Conservation (phyloP, 2,113 vertebrate genomes). For the Electrona antarctica region DNA sequence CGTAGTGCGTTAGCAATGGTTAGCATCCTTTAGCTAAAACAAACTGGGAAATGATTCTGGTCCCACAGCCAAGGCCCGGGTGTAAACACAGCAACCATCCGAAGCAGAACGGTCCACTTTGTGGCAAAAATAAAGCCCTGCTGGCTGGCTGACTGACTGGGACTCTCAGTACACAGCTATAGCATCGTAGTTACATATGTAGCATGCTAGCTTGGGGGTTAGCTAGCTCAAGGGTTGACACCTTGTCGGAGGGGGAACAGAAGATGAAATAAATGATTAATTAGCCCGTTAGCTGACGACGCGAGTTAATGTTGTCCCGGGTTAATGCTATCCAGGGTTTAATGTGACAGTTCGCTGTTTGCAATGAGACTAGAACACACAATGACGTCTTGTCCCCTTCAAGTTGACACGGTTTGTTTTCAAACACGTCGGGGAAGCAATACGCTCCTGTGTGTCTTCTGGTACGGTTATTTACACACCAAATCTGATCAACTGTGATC, state of each 20-base stretch:
- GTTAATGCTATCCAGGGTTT: background rate
- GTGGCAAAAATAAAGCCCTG: conserved; percentile 34
- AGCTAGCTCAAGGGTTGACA: conserved; percentile 45
- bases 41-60: conserved; percentile 37
- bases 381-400: conserved; percentile 49
- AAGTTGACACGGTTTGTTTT: conserved; percentile 72
- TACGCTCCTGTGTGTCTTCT: too few relatives aligned
- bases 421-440: conserved; percentile 33
- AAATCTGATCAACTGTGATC: too few relatives aligned
- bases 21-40: conserved; percentile 66
- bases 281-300: background rate
- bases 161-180: too few relatives aligned
- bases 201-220: conserved; percentile 58
- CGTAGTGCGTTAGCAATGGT: conserved; percentile 75
- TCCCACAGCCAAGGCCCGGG: background rate
- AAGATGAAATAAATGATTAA: conserved; percentile 8
- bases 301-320: background rate
- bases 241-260: conserved; percentile 5
- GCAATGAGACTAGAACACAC: conserved; percentile 4
- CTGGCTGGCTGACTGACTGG: conserved; percentile 28
- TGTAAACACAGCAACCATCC: conserved; percentile 22
- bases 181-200: background rate
- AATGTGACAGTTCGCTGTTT: background rate
- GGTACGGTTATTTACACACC: too few relatives aligned
- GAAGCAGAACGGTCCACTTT: conserved; percentile 43